Evolutionary conservation across 1,140 invertebrate genomes (phyloP).

Genomic region (Thereuonema tuberculata): DNA sequence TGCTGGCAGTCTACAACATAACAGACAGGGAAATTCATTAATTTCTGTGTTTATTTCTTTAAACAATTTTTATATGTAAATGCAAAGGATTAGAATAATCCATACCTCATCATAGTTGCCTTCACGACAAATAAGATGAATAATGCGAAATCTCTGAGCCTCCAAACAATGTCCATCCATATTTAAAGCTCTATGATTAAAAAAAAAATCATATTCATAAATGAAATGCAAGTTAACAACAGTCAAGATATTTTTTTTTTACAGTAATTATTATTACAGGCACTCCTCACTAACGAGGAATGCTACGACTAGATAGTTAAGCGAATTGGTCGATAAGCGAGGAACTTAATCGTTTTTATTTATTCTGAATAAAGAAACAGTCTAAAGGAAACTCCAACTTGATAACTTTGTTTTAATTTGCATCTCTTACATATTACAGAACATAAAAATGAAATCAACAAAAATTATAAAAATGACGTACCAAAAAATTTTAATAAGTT

Average conservation of each 20-base stretch:
- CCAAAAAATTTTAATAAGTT: too few species aligned
- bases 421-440: too few species aligned
- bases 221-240: neutral
- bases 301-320: too few species aligned
- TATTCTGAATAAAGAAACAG: too few species aligned
- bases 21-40: neutral
- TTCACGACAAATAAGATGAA: conserved; percentile 58
- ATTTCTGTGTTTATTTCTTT: neutral
- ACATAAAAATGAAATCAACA: too few species aligned
- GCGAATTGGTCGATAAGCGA: too few species aligned
- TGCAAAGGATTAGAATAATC: neutral
- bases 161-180: conserved; percentile 60
- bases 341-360: too few species aligned
- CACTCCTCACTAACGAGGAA: too few species aligned
- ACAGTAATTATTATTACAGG: too few species aligned
- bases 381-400: too few species aligned
- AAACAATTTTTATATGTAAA: neutral
- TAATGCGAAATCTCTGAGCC: conserved; percentile 52
- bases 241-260: neutral
- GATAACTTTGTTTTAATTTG: too few species aligned
- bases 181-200: conserved; percentile 39
- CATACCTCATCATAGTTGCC: conserved; percentile 52
- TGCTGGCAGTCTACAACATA: conserved; percentile 40
- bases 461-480: too few species aligned
- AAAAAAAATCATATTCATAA: conserved; percentile 6